These are phyloP conservation scores for Trichechus manatus DNA, from an alignment of 2,113 vertebrate species.

Conservation along the genomic window DNA sequence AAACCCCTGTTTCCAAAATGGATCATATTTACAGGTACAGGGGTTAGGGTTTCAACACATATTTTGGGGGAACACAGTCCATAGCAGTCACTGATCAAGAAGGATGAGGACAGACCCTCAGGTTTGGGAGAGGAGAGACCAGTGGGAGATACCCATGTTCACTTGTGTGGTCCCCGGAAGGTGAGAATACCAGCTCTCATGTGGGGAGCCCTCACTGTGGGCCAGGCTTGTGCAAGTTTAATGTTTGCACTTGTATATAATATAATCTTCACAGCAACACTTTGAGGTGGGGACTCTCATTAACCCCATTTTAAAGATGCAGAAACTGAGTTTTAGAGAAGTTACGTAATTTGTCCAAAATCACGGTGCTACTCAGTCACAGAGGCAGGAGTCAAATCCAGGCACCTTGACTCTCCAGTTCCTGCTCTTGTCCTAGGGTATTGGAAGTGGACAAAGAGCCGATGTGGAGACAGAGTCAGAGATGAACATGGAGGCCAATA, in stretches of 20 bases:
- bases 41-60: background rate
- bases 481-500: rapidly evolving
- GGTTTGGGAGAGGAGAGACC: background rate
- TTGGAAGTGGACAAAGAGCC: background rate
- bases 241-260: rapidly evolving
- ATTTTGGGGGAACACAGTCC: too few relatives aligned
- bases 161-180: background rate
- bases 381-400: background rate
- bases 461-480: background rate
- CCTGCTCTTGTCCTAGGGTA: background rate
- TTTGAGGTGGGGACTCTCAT: background rate
- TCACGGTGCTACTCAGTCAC: background rate
- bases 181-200: background rate
- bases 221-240: background rate
- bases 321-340: background rate
- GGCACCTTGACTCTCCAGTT: too few relatives aligned
- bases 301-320: background rate
- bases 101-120: background rate
- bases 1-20: background rate
- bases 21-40: background rate
- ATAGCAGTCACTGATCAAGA: background rate
- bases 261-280: background rate
- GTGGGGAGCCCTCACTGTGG: rapidly evolving
- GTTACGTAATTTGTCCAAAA: background rate
- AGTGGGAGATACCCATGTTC: rapidly evolving